Percentiles rank a stretch among this genome's conserved stretches.
Evolutionary conservation across 92 coral and sea anemone genomes (phyloP).

Genomic region (Zoanthus gigantus): DNA sequence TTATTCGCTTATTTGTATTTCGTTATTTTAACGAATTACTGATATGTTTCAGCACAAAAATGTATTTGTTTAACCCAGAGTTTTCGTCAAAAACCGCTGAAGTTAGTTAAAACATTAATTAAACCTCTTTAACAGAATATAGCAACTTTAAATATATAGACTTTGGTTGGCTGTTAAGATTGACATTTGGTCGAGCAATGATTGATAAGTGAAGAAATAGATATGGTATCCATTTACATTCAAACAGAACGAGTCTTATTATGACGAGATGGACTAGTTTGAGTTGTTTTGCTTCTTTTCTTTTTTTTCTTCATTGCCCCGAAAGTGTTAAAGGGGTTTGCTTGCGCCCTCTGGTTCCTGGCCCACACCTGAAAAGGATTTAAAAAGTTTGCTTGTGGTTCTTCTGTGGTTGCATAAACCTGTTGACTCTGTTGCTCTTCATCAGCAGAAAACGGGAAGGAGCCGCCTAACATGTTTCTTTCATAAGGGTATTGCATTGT

Average conservation of each 20-base stretch:
- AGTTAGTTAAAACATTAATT: neutral
- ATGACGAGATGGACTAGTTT: neutral
- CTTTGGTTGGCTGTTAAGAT: neutral
- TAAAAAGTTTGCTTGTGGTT: neutral
- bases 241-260: neutral
- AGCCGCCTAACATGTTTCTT: neutral
- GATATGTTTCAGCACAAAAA: too few species aligned
- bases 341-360: neutral
- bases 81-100: neutral
- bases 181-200: neutral
- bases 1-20: too few species aligned
- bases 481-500: constrained; percentile 15
- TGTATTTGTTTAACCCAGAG: too few species aligned
- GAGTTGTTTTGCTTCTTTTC: constrained; percentile 36
- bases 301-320: constrained; percentile 21
- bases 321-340: constrained; percentile 2
- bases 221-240: neutral
- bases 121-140: neutral
- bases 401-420: neutral
- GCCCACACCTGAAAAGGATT: constrained; percentile 10
- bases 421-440: neutral
- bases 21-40: too few species aligned
- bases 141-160: neutral
- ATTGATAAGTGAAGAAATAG: neutral
- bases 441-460: constrained; percentile 12